phyloP scores from a whole-genome alignment of 2,888 invertebrate species.

The Trissoscelio sp. region DNA sequence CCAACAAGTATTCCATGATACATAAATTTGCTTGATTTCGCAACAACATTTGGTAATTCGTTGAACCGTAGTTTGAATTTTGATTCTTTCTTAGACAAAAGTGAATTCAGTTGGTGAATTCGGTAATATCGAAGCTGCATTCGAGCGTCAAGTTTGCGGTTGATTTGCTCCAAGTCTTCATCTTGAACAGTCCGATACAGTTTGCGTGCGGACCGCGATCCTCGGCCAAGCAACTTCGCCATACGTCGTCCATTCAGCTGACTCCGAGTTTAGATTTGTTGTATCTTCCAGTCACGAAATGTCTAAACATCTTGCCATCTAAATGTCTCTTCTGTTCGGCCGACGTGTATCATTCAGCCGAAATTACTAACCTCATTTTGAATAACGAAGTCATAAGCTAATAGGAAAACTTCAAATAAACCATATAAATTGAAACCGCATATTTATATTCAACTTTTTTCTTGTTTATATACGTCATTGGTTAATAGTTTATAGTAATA shows the following conservation, averaged over 20 bases:
- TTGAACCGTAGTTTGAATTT: conserved; percentile 53
- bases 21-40: background rate
- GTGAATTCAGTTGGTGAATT: conserved; percentile 36
- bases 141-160: conserved; percentile 56
- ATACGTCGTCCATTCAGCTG: conserved; percentile 86
- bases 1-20: background rate
- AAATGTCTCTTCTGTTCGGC: conserved; percentile 37
- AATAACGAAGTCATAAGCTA: conserved; percentile 39
- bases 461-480: no score
- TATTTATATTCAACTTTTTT: no score
- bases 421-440: background rate
- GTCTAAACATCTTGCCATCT: conserved; percentile 56
- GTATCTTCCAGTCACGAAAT: conserved; percentile 47
- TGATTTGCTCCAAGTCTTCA: conserved; percentile 49
- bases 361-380: conserved; percentile 46
- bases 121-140: conserved; percentile 47
- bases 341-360: conserved; percentile 11
- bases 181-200: conserved; percentile 55
- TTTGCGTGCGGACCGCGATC: conserved; percentile 18
- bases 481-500: no score
- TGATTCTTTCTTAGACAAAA: conserved; percentile 16
- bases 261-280: conserved; percentile 52
- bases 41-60: conserved; percentile 11
- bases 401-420: conserved; percentile 21
- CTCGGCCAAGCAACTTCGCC: conserved; percentile 63